Evolutionary conservation across 2,113 vertebrate species (phyloP).

Genomic region (Gopherus evgoodei): DNA sequence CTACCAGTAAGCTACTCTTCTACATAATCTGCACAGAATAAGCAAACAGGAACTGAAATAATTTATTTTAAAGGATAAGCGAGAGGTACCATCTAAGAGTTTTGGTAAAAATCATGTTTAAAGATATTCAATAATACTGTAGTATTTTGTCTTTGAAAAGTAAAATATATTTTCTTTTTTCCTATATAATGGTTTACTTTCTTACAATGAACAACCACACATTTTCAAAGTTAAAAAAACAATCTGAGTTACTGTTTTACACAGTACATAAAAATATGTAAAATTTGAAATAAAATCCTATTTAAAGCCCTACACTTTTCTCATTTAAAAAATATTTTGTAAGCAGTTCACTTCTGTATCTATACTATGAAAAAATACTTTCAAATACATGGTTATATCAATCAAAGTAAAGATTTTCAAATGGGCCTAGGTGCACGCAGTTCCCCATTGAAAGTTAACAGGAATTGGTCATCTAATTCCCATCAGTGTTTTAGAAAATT

Average conservation of each 20-base stretch:
- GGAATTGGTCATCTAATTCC: background rate
- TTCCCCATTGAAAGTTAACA: background rate
- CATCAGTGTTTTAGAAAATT: background rate
- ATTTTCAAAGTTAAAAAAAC: background rate
- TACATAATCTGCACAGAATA: conserved; percentile 8
- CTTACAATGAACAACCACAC: background rate
- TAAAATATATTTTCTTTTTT: background rate
- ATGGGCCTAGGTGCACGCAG: background rate
- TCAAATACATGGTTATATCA: background rate
- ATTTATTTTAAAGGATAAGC: background rate
- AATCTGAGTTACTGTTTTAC: background rate
- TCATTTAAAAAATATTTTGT: background rate
- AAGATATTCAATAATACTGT: background rate
- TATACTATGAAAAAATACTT: background rate
- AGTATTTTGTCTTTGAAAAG: background rate
- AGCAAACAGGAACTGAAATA: background rate
- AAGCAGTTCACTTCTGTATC: background rate
- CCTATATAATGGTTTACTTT: background rate
- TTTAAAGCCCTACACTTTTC: background rate
- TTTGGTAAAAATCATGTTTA: background rate
- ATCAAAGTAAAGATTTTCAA: background rate
- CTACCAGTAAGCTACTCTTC: conserved; percentile 9
- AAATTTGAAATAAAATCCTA: background rate
- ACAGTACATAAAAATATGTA: background rate
- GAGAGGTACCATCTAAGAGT: conserved; percentile 8